Evolutionary conservation across 2,113 vertebrate species (phyloP).

Genomic region (Aleadryas rufinucha): DNA sequence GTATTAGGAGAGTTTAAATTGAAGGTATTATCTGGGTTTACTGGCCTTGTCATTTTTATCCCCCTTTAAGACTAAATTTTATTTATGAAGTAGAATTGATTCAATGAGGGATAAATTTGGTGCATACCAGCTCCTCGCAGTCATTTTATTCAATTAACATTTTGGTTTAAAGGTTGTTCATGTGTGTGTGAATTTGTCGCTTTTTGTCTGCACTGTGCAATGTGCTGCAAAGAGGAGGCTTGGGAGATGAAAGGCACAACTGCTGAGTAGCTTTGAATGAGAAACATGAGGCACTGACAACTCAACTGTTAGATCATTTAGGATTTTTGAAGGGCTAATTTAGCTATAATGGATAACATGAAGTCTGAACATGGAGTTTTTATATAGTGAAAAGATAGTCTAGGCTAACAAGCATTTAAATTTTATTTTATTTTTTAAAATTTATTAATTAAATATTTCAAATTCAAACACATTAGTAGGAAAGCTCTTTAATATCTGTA

Average conservation of each 20-base stretch:
- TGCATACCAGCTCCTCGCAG: background rate
- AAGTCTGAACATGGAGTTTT: background rate
- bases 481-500: background rate
- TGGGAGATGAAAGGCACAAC: background rate
- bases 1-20: slow-evolving; percentile 21
- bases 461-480: background rate
- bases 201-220: background rate
- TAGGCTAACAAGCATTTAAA: background rate
- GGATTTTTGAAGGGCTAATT: background rate
- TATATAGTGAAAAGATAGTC: background rate
- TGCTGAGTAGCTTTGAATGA: background rate
- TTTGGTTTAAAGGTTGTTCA: background rate
- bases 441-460: background rate
- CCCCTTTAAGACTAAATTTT: background rate
- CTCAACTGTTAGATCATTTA: background rate
- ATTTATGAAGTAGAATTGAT: slow-evolving; percentile 24
- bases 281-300: background rate
- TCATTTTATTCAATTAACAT: slow-evolving; percentile 21
- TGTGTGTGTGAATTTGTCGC: background rate
- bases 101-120: background rate
- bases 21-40: slow-evolving; percentile 29
- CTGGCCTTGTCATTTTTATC: slow-evolving; percentile 33
- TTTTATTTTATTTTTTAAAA: background rate
- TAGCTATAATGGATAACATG: background rate
- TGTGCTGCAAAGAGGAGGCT: background rate